phyloP scores from a whole-genome alignment of 2,888 invertebrate genomes.

The Synanthedon myopaeformis region DNA sequence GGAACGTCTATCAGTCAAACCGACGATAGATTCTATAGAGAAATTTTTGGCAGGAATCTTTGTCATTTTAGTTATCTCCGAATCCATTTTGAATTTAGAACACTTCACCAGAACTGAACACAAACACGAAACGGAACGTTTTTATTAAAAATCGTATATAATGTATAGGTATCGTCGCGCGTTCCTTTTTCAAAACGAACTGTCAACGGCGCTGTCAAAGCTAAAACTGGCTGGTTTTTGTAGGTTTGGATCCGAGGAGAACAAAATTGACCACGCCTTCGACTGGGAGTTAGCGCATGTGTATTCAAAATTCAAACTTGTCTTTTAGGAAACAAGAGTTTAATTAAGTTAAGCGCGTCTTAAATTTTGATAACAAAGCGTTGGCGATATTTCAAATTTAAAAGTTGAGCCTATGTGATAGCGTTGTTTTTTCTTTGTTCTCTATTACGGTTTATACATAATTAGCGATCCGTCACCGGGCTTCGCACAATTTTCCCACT shows the following conservation, averaged over 20 bases:
- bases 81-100: constrained; percentile 33
- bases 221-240: background rate
- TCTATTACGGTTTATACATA: no score
- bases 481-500: no score
- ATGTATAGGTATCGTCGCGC: background rate
- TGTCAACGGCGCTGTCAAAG: background rate
- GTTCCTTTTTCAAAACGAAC: background rate
- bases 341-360: no score
- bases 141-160: background rate
- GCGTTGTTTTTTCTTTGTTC: no score
- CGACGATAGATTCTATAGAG: constrained; percentile 74
- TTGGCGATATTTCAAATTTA: no score
- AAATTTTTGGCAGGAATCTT: constrained; percentile 71
- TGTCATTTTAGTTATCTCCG: constrained; percentile 54
- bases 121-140: background rate
- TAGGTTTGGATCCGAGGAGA: background rate
- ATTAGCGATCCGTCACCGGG: no score
- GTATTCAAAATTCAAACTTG: background rate
- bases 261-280: background rate
- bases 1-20: constrained; percentile 43
- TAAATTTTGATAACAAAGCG: no score
- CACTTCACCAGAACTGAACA: background rate
- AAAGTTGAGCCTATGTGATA: no score
- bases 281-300: background rate
- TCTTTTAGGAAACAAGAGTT: no score